A percentile compares a stretch with the other conserved stretches of the same genome.
Conservation (phyloP, 1,140 invertebrate species). For the Micrasema minimum region DNA sequence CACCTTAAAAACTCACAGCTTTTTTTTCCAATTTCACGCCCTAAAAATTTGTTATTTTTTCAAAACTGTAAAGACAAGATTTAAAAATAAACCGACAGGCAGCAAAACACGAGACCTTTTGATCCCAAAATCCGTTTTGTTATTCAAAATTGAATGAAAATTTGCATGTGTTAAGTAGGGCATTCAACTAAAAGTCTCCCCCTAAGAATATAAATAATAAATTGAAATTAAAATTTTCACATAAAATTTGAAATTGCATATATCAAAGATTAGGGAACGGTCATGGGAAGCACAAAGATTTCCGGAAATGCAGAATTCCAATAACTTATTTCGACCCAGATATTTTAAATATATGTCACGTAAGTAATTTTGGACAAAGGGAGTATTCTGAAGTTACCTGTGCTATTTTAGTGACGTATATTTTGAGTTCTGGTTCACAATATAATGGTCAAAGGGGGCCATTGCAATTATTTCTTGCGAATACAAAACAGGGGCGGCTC, state of each 20-base stretch:
- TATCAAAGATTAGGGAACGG: conserved; percentile 47
- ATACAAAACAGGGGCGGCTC: conserved; percentile 19
- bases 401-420: conserved; percentile 45
- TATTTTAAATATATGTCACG: too few relatives aligned
- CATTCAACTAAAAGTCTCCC: conserved; percentile 14
- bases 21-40: conserved; percentile 40
- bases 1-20: too few relatives aligned
- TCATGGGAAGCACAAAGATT: conserved; percentile 47
- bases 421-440: conserved; percentile 41
- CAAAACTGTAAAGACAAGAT: neutral
- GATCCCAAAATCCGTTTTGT: conserved; percentile 9
- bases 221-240: neutral
- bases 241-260: conserved; percentile 36
- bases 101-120: conserved; percentile 22
- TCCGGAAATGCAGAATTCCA: too few relatives aligned
- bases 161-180: conserved; percentile 37
- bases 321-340: too few relatives aligned
- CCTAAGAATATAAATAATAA: neutral
- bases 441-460: conserved; percentile 49
- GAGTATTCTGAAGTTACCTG: conserved; percentile 11
- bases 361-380: too few relatives aligned
- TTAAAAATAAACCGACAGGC: conserved; percentile 16
- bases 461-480: conserved; percentile 51
- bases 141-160: conserved; percentile 18
- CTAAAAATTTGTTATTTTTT: conserved; percentile 12